Evolutionary conservation across 2,888 invertebrate genomes (phyloP).

Genomic region (Rosalia funebris): DNA sequence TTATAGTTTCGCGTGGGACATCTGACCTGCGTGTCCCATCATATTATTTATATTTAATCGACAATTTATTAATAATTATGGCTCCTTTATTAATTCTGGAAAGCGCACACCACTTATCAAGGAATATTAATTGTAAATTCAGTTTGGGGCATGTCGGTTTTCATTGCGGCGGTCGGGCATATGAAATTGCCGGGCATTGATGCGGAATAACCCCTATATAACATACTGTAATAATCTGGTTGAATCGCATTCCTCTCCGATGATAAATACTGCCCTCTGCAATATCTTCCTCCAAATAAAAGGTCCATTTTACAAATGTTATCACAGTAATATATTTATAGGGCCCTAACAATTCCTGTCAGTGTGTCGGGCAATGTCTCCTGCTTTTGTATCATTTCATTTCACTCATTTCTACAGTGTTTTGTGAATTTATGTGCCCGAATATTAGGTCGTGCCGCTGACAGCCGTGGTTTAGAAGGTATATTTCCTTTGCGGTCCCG

Average conservation of each 20-base stretch:
- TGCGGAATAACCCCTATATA: constrained; percentile 50
- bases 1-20: no score
- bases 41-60: no score
- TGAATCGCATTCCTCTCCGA: constrained; percentile 59
- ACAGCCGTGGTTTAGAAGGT: constrained; percentile 56
- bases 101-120: no score
- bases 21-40: no score
- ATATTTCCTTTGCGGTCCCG: constrained; percentile 56
- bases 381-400: constrained; percentile 49
- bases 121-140: constrained; percentile 43
- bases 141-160: constrained; percentile 43
- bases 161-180: constrained; percentile 53
- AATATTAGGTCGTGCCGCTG: constrained; percentile 66
- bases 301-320: constrained; percentile 65
- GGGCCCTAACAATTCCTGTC: constrained; percentile 52
- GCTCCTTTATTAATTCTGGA: no score
- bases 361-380: constrained; percentile 39
- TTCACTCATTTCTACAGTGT: constrained; percentile 66
- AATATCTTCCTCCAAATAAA: constrained; percentile 64
- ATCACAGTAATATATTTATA: constrained; percentile 65
- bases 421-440: constrained; percentile 68
- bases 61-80: no score
- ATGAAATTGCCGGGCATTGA: constrained; percentile 57
- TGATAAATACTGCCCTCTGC: constrained; percentile 63
- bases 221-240: constrained; percentile 53